Conservation (phyloP, 2,888 invertebrate species). For the Drosophila recens region DNA sequence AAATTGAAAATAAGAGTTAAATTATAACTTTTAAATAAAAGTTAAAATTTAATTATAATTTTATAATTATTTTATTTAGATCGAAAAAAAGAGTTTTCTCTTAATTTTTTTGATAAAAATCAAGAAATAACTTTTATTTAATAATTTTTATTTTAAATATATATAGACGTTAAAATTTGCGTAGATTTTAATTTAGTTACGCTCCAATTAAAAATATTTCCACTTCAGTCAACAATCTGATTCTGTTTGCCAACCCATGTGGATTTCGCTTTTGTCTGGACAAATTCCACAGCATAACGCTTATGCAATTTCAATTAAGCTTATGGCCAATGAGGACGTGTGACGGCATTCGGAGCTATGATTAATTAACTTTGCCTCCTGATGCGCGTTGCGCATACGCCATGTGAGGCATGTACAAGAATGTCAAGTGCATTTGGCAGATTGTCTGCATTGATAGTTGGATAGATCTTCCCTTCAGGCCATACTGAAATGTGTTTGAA, state of each 20-base stretch:
- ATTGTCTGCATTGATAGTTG: slow-evolving; percentile 43
- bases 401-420: slow-evolving; percentile 15
- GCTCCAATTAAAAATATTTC: too few relatives aligned
- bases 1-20: too few relatives aligned
- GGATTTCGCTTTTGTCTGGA: neutral
- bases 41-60: too few relatives aligned
- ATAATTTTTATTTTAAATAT: too few relatives aligned
- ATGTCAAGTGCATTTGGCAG: slow-evolving; percentile 1
- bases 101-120: too few relatives aligned
- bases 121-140: too few relatives aligned
- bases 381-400: slow-evolving; percentile 44
- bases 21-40: too few relatives aligned
- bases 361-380: slow-evolving; percentile 57
- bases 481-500: slow-evolving; percentile 40
- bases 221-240: neutral
- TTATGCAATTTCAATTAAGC: slow-evolving; percentile 41
- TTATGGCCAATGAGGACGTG: slow-evolving; percentile 20
- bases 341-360: slow-evolving; percentile 47
- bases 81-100: too few relatives aligned
- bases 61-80: too few relatives aligned
- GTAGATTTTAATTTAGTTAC: neutral
- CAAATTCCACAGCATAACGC: neutral
- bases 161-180: too few relatives aligned
- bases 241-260: neutral
- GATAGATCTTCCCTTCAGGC: slow-evolving; percentile 47